Conservation (phyloP, 2,113 vertebrate species). For the Baryphthengus martii region DNA sequence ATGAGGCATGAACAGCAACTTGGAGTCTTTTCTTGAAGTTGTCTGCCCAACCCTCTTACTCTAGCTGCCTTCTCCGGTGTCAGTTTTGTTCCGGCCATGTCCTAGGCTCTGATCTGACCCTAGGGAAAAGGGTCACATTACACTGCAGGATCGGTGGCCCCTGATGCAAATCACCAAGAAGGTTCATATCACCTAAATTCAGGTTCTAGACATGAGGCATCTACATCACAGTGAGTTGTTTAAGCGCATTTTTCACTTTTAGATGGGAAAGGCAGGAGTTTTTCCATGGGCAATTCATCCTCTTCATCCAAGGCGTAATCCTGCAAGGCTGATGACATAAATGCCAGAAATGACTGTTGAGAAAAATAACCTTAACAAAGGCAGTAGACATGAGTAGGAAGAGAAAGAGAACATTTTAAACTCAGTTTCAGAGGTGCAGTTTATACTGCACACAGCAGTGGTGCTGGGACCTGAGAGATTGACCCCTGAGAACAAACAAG, state of each 20-base stretch:
- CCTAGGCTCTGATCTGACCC: neutral
- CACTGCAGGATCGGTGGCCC: neutral
- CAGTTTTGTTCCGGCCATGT: neutral
- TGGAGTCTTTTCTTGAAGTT: neutral
- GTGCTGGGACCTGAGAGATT: neutral
- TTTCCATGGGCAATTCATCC: neutral
- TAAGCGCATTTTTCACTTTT: neutral
- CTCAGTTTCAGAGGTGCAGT: neutral
- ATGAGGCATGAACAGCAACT: neutral
- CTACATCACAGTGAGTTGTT: neutral
- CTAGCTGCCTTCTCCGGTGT: neutral
- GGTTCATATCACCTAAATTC: neutral
- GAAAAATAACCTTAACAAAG: neutral
- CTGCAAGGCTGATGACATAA: neutral
- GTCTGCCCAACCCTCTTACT: neutral
- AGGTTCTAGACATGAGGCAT: neutral
- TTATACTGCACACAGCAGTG: neutral
- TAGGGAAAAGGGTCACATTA: neutral
- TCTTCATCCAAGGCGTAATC: neutral
- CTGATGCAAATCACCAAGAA: neutral
- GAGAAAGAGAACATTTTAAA: neutral
- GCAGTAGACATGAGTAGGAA: neutral
- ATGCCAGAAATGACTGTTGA: neutral
- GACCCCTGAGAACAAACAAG: neutral
- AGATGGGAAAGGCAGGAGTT: neutral